phyloP scores from a whole-genome alignment of 2,797 vertebrate genomes.

The Momotus momota region DNA sequence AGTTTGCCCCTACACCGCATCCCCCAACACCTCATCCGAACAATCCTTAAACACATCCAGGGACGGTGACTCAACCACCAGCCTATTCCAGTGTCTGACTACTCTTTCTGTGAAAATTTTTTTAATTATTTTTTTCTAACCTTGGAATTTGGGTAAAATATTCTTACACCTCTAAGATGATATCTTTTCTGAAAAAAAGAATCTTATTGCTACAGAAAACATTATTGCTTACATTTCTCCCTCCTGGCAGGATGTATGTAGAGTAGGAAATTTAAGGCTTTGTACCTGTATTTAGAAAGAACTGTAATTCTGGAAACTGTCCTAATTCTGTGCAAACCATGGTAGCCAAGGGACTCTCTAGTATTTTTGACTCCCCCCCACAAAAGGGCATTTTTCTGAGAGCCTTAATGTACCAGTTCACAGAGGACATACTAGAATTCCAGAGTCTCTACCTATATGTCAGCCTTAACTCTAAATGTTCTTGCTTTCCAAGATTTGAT shows the following conservation, averaged over 20 bases:
- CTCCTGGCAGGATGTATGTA: not conserved
- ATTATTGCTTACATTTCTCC: not conserved
- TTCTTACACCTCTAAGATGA: not conserved
- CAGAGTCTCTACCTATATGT: not conserved
- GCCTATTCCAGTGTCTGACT: no score
- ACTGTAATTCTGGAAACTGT: not conserved
- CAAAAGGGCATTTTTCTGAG: not conserved
- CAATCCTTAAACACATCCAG: no score
- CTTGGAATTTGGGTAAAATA: not conserved
- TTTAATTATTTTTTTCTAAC: no score
- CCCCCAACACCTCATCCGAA: no score
- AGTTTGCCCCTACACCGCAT: no score
- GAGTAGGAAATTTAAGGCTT: slow-evolving; percentile 1
- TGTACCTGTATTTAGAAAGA: not conserved
- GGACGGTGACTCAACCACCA: no score
- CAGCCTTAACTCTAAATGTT: slow-evolving; percentile 46
- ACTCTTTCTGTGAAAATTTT: no score
- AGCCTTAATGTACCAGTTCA: not conserved
- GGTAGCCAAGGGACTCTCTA: not conserved
- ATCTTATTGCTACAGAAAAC: not conserved
- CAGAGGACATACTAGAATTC: not conserved
- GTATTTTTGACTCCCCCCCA: slow-evolving; percentile 16
- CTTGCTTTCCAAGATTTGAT: slow-evolving; percentile 37
- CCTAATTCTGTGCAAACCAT: not conserved
- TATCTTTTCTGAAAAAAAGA: not conserved